These are phyloP conservation scores for Orchesellides sinensis DNA, from an alignment of 2,888 invertebrate species.

Conservation along the genomic window DNA sequence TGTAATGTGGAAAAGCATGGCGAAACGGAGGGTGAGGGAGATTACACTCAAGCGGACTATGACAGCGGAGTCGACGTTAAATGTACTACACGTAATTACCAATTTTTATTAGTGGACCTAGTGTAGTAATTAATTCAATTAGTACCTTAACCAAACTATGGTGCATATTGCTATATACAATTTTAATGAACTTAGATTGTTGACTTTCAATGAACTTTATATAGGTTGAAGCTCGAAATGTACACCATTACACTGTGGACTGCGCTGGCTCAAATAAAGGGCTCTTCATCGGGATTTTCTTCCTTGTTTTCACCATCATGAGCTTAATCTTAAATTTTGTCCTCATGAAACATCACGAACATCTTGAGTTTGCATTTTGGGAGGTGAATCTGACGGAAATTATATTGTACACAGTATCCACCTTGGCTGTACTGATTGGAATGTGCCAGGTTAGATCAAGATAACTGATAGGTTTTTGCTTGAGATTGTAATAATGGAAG, in stretches of 20 bases:
- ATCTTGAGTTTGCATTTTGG: conserved; percentile 83
- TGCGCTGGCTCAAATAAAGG: conserved; percentile 96
- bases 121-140: too few species aligned
- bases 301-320: conserved; percentile 92
- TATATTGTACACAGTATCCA: conserved; percentile 90
- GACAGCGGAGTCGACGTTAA: conserved; percentile 34
- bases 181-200: not conserved
- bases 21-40: conserved; percentile 60
- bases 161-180: not conserved
- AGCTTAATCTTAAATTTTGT: conserved; percentile 95
- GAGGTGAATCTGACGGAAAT: conserved; percentile 94
- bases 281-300: conserved; percentile 91
- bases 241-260: conserved; percentile 95
- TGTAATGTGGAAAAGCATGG: conserved; percentile 81
- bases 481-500: not conserved
- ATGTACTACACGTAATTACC: too few species aligned
- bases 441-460: conserved; percentile 83
- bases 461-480: not conserved
- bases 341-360: conserved; percentile 87
- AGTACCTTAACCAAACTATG: too few species aligned
- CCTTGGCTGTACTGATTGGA: conserved; percentile 90
- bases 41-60: conserved; percentile 62
- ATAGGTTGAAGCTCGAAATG: conserved; percentile 80
- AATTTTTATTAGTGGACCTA: too few species aligned
- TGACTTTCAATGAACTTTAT: not conserved